Percentiles rank a stretch among this genome's conserved stretches.
These are phyloP conservation scores for Drosophila teissieri DNA, from an alignment of 1,140 invertebrate genomes.

Conservation along the genomic window DNA sequence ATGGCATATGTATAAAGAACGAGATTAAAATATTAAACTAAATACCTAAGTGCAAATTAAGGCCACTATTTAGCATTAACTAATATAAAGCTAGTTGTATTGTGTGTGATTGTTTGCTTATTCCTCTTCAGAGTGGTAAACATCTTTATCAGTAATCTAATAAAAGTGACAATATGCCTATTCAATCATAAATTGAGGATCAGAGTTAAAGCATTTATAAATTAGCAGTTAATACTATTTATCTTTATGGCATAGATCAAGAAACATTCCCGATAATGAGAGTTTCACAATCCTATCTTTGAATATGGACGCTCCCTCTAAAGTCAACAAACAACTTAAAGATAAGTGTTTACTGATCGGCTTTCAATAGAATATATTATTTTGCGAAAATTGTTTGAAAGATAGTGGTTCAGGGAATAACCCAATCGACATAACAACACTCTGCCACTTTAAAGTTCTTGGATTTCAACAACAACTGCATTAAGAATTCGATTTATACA, in stretches of 20 bases:
- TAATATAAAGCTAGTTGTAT: background rate
- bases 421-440: background rate
- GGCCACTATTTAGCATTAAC: no score
- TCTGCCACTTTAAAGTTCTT: no score
- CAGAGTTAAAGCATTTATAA: background rate
- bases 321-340: conserved; percentile 13
- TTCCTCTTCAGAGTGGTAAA: background rate
- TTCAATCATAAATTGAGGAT: background rate
- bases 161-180: background rate
- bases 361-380: background rate
- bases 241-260: no score
- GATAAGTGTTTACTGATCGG: background rate
- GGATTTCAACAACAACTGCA: no score
- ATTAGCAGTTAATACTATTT: background rate
- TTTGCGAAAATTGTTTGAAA: background rate
- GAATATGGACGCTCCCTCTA: conserved; percentile 4
- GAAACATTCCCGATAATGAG: no score
- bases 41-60: no score
- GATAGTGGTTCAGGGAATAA: background rate
- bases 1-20: no score
- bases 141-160: background rate
- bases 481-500: background rate
- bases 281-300: background rate
- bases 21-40: no score
- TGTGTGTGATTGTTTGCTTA: background rate